Conservation (phyloP, 2,888 invertebrate genomes). For the Platypus cylindrus region DNA sequence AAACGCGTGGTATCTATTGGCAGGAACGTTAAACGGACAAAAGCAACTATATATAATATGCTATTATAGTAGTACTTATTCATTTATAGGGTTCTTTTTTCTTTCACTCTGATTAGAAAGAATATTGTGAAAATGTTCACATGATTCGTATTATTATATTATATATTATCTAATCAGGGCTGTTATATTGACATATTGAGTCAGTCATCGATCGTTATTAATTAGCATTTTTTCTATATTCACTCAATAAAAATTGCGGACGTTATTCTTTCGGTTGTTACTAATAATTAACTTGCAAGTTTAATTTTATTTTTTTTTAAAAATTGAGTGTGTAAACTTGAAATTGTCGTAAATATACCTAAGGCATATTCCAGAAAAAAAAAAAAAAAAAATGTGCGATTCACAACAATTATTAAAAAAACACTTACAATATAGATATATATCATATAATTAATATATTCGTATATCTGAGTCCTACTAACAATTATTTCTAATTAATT, state of each 20-base stretch:
- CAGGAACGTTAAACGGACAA: slow-evolving; percentile 39
- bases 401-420: slow-evolving; percentile 30
- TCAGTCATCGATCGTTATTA: too few species aligned
- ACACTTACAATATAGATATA: too few species aligned
- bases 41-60: slow-evolving; percentile 33
- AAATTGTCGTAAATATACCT: slow-evolving; percentile 31
- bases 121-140: not conserved
- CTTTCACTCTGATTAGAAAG: slow-evolving; percentile 6
- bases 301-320: too few species aligned
- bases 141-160: too few species aligned
- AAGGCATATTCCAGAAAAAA: too few species aligned
- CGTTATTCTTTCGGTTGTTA: too few species aligned
- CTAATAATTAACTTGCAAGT: too few species aligned
- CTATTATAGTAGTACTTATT: slow-evolving; percentile 23
- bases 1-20: slow-evolving; percentile 30
- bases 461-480: slow-evolving; percentile 33
- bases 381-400: slow-evolving; percentile 25
- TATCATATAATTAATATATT: slow-evolving; percentile 33
- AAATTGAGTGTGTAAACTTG: slow-evolving; percentile 10
- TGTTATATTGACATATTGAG: too few species aligned
- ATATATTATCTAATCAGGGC: too few species aligned
- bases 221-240: too few species aligned
- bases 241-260: too few species aligned
- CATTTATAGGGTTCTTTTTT: too few species aligned
- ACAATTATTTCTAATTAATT: slow-evolving; percentile 30